Percentiles rank a stretch among this genome's conserved stretches.
Evolutionary conservation across 2,797 vertebrate species (phyloP).

Genomic region (Tragopan temminckii): DNA sequence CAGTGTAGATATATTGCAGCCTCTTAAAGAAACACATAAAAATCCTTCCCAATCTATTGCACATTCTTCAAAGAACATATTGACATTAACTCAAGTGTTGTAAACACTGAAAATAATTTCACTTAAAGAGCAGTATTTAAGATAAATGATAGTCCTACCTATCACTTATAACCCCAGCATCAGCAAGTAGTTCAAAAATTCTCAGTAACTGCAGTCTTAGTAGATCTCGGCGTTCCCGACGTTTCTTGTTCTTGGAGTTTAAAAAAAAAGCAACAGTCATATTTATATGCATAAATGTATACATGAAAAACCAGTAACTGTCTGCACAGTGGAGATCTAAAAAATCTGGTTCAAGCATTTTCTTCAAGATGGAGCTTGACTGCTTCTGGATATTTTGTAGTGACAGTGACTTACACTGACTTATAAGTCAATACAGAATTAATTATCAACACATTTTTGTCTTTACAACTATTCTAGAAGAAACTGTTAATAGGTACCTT

Average conservation of each 20-base stretch:
- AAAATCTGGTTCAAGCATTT: not conserved
- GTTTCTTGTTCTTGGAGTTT: conserved; percentile 93
- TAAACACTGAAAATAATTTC: not conserved
- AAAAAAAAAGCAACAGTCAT: not conserved
- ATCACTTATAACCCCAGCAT: conserved; percentile 98
- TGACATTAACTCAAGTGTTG: not conserved
- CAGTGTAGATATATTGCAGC: not conserved
- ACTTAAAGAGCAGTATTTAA: not conserved
- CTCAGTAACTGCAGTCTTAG: conserved; percentile 93
- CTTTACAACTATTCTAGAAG: not conserved
- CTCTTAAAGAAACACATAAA: not conserved
- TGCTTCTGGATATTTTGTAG: not conserved
- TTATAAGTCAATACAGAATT: not conserved
- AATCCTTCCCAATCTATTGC: not conserved
- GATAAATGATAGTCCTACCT: conserved; percentile 82
- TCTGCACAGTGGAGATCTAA: not conserved
- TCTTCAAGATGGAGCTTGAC: not conserved
- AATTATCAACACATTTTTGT: not conserved
- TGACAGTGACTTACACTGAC: not conserved
- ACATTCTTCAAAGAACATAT: not conserved
- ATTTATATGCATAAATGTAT: not conserved
- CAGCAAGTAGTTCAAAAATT: conserved; percentile 97
- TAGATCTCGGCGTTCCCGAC: conserved; percentile 94
- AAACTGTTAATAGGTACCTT: not conserved
- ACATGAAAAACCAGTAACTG: not conserved